A percentile compares a stretch with the other conserved stretches of the same genome.
phyloP scores from a whole-genome alignment of 2,888 invertebrate species.

The Xestobium rufovillosum region DNA sequence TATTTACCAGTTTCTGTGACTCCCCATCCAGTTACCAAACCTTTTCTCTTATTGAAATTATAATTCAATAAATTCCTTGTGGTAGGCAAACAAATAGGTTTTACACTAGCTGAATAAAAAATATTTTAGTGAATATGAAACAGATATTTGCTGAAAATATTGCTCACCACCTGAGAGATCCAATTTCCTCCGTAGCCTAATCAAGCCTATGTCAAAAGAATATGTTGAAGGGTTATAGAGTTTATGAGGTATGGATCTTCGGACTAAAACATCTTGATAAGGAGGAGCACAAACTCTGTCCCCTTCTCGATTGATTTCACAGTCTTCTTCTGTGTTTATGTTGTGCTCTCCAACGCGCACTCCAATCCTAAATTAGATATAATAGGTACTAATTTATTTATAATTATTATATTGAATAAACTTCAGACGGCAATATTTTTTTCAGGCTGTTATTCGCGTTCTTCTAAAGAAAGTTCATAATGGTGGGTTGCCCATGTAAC shows the following conservation, averaged over 20 bases:
- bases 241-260: conserved; percentile 47
- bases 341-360: conserved; percentile 60
- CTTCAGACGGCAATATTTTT: not conserved
- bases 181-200: conserved; percentile 41
- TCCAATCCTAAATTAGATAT: conserved; percentile 48
- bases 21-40: conserved; percentile 70
- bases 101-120: conserved; percentile 23
- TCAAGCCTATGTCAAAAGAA: conserved; percentile 53
- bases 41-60: conserved; percentile 44
- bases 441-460: too few species aligned
- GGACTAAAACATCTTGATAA: conserved; percentile 49
- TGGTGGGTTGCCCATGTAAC: too few species aligned
- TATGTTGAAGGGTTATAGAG: conserved; percentile 44
- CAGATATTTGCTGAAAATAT: too few species aligned
- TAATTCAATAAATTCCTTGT: conserved; percentile 30
- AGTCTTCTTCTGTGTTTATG: conserved; percentile 41
- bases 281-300: conserved; percentile 40
- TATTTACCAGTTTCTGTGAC: conserved; percentile 52
- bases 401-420: not conserved
- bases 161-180: conserved; percentile 37
- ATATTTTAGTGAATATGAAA: too few species aligned
- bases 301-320: conserved; percentile 32
- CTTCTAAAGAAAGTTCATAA: too few species aligned
- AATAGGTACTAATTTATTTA: too few species aligned
- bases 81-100: conserved; percentile 45